Base-by-base conservation (phyloP, 2,113 vertebrate genomes). In the Melanocharis versteri region DNA sequence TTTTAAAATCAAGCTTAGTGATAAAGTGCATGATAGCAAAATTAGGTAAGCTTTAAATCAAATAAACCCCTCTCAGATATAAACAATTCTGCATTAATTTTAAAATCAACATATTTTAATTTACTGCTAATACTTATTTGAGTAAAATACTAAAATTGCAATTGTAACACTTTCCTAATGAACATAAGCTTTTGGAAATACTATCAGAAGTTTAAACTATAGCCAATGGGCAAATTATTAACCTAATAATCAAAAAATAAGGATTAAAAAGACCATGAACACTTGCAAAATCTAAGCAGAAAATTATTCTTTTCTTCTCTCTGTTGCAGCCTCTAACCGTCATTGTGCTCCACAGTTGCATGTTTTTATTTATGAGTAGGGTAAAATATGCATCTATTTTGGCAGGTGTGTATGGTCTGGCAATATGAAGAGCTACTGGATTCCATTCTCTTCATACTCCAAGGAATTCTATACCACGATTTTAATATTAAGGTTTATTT, bases 1-100 rank as follows among this genome's bases (percentile, higher is more conserved):
- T 95, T 82, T 91, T 90, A 62, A 97, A 96, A 72, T 61, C 85
- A 62, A 96, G 20, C 56, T 93, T 35, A 91, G 51, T 79, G 35
- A 40, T 86, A 96, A 97, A 94, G 70, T 79, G 92, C 28, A 78
- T 47, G 47, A 84, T 69, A 90, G 20, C 15, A 94, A 83, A 95
- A 70, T 40, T 31, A 70, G 79, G 31, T 60, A 73, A 80, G 18
- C 54, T 37, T 57, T 96, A 95, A 97, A 89, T 72, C 20, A 66
- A 57, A 45, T 56, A 50, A 93, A 47, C 18, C 17, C 33, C 15
- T 97, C 47, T 45, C 50, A 92, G 42, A 8, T 92, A 96, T 70
- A 87, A 45, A 58, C 85, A 68, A 68, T 80, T 80, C 18, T 40
- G 3, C 7, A 56, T 35, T 27, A 85, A 94, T 10, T 60, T 53